Conservation (phyloP, 2,888 invertebrate genomes). For the Orthosia incerta region DNA sequence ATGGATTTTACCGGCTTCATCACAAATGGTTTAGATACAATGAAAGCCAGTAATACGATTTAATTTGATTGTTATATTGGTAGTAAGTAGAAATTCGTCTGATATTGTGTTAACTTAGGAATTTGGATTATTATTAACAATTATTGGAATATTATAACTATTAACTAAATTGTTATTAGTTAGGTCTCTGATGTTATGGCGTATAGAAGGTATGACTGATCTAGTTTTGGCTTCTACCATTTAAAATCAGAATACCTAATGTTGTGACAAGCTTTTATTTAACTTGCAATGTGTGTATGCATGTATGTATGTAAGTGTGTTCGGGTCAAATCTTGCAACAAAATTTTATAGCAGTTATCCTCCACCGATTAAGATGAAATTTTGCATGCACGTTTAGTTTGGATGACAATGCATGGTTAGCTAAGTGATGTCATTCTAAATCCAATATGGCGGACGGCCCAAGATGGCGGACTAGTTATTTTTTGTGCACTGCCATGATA, state of each 20-base stretch:
- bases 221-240: neutral
- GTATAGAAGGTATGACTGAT: neutral
- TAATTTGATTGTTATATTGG: slow-evolving; percentile 38
- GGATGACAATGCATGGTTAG: no score
- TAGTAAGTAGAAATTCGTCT: slow-evolving; percentile 18
- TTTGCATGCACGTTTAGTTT: no score
- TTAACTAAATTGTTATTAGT: neutral
- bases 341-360: no score
- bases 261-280: no score
- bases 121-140: neutral
- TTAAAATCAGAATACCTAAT: neutral
- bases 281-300: no score
- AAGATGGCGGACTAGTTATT: no score
- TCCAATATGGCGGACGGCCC: no score
- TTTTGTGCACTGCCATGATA: no score
- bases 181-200: neutral
- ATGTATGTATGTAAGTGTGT: no score
- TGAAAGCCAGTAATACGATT: slow-evolving; percentile 41
- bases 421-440: no score
- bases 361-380: no score
- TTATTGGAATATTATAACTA: slow-evolving; percentile 5
- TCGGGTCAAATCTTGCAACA: no score
- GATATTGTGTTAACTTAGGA: neutral
- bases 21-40: slow-evolving; percentile 39
- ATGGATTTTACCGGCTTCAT: slow-evolving; percentile 24